These are phyloP conservation scores for Lathamus discolor DNA, from an alignment of 2,113 vertebrate species.

Conservation along the genomic window DNA sequence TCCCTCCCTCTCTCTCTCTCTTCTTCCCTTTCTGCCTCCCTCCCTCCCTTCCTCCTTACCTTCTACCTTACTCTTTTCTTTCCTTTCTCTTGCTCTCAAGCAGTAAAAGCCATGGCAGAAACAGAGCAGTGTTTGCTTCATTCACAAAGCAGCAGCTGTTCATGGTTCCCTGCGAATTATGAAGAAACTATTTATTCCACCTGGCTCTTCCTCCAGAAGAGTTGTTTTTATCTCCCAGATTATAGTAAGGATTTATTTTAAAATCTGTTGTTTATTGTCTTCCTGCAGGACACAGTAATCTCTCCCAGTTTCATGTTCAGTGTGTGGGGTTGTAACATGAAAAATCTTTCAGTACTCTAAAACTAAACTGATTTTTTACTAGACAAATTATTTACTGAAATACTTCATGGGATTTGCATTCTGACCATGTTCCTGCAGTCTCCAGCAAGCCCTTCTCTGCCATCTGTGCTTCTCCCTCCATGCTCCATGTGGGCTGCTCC, in stretches of 20 bases:
- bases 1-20: no score
- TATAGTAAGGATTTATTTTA: background rate
- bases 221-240: background rate
- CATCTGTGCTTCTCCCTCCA: slow-evolving; percentile 47
- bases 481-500: slow-evolving; percentile 49
- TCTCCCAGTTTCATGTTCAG: background rate
- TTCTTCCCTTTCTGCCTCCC: no score
- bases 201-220: background rate
- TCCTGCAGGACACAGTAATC: background rate
- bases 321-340: background rate
- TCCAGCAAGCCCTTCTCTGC: slow-evolving; percentile 44
- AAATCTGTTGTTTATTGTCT: background rate
- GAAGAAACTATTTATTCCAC: background rate
- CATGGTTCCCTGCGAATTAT: background rate
- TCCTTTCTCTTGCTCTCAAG: background rate
- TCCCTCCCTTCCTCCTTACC: background rate
- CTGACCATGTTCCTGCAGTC: background rate
- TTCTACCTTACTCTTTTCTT: no score
- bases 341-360: background rate
- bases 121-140: background rate
- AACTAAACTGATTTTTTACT: background rate
- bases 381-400: background rate
- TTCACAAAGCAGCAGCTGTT: background rate
- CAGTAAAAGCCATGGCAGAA: background rate
- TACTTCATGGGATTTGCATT: slow-evolving; percentile 9